A percentile compares a stretch with the other conserved stretches of the same genome.
phyloP scores from a whole-genome alignment of 1,140 invertebrate species.

The Euwallacea similis region DNA sequence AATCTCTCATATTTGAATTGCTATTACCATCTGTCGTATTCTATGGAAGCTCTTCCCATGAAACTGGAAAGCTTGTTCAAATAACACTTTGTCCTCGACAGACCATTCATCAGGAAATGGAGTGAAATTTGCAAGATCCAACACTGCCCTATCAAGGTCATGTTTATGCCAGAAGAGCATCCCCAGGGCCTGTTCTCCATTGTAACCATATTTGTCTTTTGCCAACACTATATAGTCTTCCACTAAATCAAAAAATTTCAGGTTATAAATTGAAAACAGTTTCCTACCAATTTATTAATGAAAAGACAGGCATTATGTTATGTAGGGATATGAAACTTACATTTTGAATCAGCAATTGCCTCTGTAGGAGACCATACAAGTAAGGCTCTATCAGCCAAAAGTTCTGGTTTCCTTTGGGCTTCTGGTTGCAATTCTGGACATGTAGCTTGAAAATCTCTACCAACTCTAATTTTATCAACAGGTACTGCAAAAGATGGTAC shows the following conservation, averaged over 20 bases:
- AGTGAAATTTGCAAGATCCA: slow-evolving; percentile 95
- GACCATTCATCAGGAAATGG: slow-evolving; percentile 99
- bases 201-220: slow-evolving; percentile 98
- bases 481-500: slow-evolving; percentile 58
- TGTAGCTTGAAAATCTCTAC: slow-evolving; percentile 89
- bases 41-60: slow-evolving; percentile 98
- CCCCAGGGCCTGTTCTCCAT: slow-evolving; percentile 94
- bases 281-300: background rate
- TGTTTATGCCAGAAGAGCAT: slow-evolving; percentile 99
- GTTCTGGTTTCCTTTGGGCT: slow-evolving; percentile 61
- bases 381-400: slow-evolving; percentile 80
- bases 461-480: slow-evolving; percentile 92
- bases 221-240: slow-evolving; percentile 93
- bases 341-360: slow-evolving; percentile 82
- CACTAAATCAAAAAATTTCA: slow-evolving; percentile 60
- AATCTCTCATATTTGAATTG: background rate
- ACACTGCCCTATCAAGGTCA: slow-evolving; percentile 87
- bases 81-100: slow-evolving; percentile 95
- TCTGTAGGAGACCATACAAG: slow-evolving; percentile 93
- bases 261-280: background rate
- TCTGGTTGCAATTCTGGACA: slow-evolving; percentile 76
- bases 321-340: slow-evolving; percentile 59
- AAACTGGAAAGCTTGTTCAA: slow-evolving; percentile 97
- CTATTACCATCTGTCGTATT: slow-evolving; percentile 92
- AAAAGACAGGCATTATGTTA: background rate